phyloP scores from a whole-genome alignment of 2,797 vertebrate species.

The Poeciliopsis turneri region DNA sequence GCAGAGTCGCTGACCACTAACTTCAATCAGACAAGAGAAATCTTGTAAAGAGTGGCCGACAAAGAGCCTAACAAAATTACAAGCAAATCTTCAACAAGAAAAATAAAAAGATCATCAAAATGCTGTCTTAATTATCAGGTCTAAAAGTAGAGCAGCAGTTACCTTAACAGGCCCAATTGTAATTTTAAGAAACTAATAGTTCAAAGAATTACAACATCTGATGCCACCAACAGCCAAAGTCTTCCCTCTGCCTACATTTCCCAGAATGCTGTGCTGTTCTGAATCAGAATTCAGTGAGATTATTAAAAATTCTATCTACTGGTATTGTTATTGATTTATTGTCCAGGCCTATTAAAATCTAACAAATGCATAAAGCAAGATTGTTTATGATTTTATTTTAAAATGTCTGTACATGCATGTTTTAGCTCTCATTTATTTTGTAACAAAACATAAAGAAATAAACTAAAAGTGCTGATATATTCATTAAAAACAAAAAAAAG shows the following conservation, averaged over 20 bases:
- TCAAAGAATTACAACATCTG: neutral
- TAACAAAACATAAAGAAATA: neutral
- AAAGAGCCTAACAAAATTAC: neutral
- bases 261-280: too few species aligned
- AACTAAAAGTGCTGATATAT: neutral
- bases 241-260: too few species aligned
- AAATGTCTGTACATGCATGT: neutral
- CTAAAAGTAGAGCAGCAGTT: neutral
- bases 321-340: too few species aligned
- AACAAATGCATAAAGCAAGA: neutral
- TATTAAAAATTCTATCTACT: too few species aligned
- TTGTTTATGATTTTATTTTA: neutral
- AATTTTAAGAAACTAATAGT: neutral
- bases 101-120: neutral
- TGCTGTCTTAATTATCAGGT: neutral
- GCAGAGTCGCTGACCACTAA: too few species aligned
- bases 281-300: too few species aligned
- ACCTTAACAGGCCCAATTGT: neutral
- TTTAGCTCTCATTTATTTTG: neutral
- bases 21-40: neutral
- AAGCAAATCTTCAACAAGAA: neutral
- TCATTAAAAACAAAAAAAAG: neutral
- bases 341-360: neutral
- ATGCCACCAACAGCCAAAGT: too few species aligned
- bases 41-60: neutral